A percentile compares a stretch with the other conserved stretches of the same genome.
Evolutionary conservation across 2,888 invertebrate species (phyloP).

Genomic region (Nephrocerus scutellatus): DNA sequence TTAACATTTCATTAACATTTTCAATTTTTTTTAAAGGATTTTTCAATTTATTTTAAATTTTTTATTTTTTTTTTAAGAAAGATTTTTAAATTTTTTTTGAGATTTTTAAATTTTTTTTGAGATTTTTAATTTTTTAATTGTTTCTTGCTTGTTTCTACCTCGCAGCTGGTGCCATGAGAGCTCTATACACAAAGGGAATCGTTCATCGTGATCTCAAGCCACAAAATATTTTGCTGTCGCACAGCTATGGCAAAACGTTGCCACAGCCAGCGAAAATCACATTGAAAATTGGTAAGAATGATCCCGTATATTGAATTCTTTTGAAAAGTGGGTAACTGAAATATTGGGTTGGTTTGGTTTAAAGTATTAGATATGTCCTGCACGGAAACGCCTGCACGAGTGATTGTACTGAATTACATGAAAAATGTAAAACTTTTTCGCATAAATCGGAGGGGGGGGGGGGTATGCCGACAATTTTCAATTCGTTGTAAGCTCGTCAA

Average conservation of each 20-base stretch:
- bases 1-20: constrained; percentile 5
- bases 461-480: too few species aligned
- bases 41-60: not conserved
- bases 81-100: constrained; percentile 7
- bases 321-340: too few species aligned
- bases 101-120: not conserved
- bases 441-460: too few species aligned
- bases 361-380: too few species aligned
- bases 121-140: constrained; percentile 2
- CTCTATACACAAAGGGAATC: constrained; percentile 93
- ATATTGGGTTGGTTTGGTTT: too few species aligned
- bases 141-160: too few species aligned
- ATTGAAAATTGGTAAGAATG: constrained; percentile 89
- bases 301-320: too few species aligned
- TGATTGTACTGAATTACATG: too few species aligned
- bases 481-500: too few species aligned
- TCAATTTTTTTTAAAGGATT: not conserved
- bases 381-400: too few species aligned
- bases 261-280: constrained; percentile 74
- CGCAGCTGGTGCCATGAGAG: constrained; percentile 92
- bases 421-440: too few species aligned
- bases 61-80: not conserved
- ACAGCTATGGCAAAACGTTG: constrained; percentile 49
- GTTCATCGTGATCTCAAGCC: constrained; percentile 99
- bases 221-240: constrained; percentile 95